Conservation (phyloP, 2,797 vertebrate species). For the Chaetophractus vellerosus region DNA sequence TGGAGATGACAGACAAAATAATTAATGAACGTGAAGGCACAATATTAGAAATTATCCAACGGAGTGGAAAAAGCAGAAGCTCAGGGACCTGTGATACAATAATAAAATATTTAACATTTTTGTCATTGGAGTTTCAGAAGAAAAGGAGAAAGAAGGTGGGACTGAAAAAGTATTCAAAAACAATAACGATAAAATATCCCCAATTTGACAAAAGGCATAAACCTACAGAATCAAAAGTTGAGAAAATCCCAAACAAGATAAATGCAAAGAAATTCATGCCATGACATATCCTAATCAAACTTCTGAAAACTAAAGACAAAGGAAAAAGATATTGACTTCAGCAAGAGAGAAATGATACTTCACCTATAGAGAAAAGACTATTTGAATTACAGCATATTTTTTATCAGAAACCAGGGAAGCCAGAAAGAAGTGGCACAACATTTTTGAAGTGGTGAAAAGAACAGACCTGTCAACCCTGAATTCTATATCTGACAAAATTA, state of each 20-base stretch:
- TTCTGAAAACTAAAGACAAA: slow-evolving; percentile 30
- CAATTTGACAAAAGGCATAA: neutral
- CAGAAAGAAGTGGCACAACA: neutral
- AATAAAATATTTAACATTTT: neutral
- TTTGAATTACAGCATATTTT: neutral
- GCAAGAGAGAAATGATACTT: neutral
- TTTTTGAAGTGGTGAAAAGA: neutral
- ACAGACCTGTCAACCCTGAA: neutral
- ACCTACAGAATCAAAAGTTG: neutral
- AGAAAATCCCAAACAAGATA: neutral
- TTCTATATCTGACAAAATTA: slow-evolving; percentile 2
- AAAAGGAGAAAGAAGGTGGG: neutral
- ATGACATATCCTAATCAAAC: neutral
- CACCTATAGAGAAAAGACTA: neutral
- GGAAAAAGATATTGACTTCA: neutral
- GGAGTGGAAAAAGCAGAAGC: neutral
- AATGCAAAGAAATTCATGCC: neutral
- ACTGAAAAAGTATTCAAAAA: neutral
- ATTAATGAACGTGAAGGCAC: neutral
- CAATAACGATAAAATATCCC: neutral
- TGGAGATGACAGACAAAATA: neutral
- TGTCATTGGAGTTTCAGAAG: neutral
- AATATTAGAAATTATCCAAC: neutral
- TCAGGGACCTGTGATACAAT: neutral
- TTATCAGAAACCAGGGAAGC: neutral